Conservation (phyloP, 2,888 invertebrate genomes). For the Hetaerina titia region DNA sequence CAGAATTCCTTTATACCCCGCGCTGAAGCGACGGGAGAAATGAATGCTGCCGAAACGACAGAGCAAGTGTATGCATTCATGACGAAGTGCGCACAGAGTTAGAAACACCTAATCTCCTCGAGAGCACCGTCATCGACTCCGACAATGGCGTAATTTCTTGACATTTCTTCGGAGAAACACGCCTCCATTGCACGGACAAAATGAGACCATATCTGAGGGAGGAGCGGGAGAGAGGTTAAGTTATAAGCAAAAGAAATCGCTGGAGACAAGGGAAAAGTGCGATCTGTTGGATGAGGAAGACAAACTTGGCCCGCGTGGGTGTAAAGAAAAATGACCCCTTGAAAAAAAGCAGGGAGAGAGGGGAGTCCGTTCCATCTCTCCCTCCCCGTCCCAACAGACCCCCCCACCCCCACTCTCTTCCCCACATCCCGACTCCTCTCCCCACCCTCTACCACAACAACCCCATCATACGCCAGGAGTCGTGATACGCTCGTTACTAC, state of each 20-base stretch:
- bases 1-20: too few relatives aligned
- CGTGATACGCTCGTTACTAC: conserved; percentile 64
- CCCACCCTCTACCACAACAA: neutral
- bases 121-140: neutral
- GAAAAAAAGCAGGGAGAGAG: neutral
- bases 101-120: too few relatives aligned
- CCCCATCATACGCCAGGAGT: conserved; percentile 48
- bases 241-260: neutral
- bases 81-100: too few relatives aligned
- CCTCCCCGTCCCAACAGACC: neutral
- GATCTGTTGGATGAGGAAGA: conserved; percentile 46
- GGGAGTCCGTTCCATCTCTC: neutral
- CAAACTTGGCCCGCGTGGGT: neutral
- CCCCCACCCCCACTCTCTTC: neutral
- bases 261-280: neutral
- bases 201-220: neutral
- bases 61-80: too few relatives aligned
- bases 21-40: too few relatives aligned
- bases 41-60: too few relatives aligned
- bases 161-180: neutral
- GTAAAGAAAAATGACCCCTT: conserved; percentile 51
- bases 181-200: neutral
- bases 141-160: neutral
- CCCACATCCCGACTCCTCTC: neutral
- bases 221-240: neutral